Percentiles rank a stretch among this genome's conserved stretches.
Conservation (phyloP, 2,113 vertebrate genomes). For the Cyanocitta stelleri region DNA sequence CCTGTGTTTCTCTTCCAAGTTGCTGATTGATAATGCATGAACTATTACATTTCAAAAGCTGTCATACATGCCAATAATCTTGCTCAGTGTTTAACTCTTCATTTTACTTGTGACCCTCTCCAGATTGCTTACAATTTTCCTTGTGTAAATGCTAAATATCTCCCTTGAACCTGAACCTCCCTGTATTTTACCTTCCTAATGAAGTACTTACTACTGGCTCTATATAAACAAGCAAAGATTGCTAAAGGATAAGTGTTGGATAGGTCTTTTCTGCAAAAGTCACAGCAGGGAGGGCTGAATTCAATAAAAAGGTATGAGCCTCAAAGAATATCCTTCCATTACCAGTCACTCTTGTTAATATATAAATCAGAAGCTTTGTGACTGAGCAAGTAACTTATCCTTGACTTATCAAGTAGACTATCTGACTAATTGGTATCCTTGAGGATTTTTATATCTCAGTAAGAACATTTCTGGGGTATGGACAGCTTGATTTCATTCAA, state of each 20-base stretch:
- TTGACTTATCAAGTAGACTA: slow-evolving; percentile 30
- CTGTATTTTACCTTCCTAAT: background rate
- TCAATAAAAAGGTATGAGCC: background rate
- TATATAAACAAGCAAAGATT: background rate
- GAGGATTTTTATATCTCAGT: slow-evolving; percentile 36
- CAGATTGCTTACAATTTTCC: background rate
- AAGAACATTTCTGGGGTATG: slow-evolving; percentile 16
- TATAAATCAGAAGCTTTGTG: background rate
- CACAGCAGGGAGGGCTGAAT: background rate
- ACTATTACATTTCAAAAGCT: background rate
- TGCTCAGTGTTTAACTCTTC: background rate
- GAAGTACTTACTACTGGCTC: background rate
- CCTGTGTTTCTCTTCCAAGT: background rate
- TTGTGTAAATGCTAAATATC: background rate
- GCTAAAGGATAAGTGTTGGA: background rate
- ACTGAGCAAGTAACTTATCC: slow-evolving; percentile 27
- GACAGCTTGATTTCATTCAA: slow-evolving; percentile 33
- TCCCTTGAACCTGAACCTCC: background rate
- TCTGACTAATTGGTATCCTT: slow-evolving; percentile 43
- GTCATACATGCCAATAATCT: background rate
- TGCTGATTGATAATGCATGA: background rate
- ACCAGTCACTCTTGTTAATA: background rate
- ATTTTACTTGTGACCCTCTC: background rate
- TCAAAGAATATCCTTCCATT: background rate
- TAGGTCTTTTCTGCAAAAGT: background rate